Evolutionary conservation across 2,888 invertebrate species (phyloP).

Genomic region (Conus canariensis): DNA sequence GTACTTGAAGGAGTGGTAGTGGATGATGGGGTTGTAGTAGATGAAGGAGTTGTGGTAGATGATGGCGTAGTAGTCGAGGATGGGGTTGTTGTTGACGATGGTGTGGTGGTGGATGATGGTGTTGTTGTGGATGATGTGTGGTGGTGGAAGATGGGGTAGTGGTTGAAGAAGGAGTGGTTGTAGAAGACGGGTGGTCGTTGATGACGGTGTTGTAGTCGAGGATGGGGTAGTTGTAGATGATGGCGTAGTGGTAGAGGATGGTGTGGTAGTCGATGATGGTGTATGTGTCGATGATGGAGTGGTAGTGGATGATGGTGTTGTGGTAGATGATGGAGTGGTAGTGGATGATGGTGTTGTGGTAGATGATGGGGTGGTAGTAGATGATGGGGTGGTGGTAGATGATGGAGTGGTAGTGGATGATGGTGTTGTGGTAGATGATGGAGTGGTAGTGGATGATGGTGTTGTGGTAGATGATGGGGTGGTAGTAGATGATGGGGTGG

Average conservation of each 20-base stretch:
- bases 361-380: neutral
- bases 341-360: neutral
- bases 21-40: neutral
- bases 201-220: neutral
- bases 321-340: neutral
- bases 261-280: neutral
- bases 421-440: neutral
- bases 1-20: constrained; percentile 7
- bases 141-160: neutral
- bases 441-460: neutral
- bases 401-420: neutral
- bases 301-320: neutral
- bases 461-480: neutral
- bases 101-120: neutral
- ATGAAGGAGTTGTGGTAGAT: neutral
- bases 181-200: constrained; percentile 6
- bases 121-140: constrained; percentile 20
- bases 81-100: neutral
- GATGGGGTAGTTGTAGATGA: neutral
- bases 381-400: neutral
- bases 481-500: neutral
- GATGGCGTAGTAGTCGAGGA: neutral
- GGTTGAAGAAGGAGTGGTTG: constrained; percentile 17
- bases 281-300: neutral
- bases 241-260: neutral